phyloP scores from a whole-genome alignment of 1,140 invertebrate genomes.

The Streblospio benedicti region DNA sequence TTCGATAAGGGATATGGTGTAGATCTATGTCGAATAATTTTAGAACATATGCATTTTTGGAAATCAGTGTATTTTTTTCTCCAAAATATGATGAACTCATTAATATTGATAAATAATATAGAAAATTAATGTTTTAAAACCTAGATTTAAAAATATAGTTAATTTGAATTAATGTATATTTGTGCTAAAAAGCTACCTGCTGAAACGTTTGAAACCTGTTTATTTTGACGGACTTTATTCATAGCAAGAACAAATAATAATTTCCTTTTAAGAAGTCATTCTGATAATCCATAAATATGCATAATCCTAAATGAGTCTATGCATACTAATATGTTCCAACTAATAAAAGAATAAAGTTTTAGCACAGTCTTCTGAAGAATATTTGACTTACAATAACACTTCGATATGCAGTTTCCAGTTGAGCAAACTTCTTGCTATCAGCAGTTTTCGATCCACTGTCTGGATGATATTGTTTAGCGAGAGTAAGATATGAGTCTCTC shows the following conservation, averaged over 20 bases:
- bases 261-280: too few species aligned
- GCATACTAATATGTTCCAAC: not conserved
- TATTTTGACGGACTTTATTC: not conserved
- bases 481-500: conserved; percentile 60
- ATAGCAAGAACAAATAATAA: not conserved
- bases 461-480: conserved; percentile 74
- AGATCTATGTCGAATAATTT: not conserved
- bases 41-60: not conserved
- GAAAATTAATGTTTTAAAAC: not conserved
- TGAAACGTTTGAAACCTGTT: too few species aligned
- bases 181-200: too few species aligned
- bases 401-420: conserved; percentile 54
- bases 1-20: not conserved
- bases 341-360: too few species aligned
- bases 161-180: too few species aligned
- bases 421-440: conserved; percentile 61
- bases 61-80: not conserved
- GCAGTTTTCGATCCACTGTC: conserved; percentile 62
- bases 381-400: conserved; percentile 35
- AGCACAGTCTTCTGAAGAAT: too few species aligned
- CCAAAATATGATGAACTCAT: not conserved
- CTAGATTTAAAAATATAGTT: not conserved
- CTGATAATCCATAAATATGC: not conserved
- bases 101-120: not conserved
- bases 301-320: not conserved